phyloP scores from a whole-genome alignment of 35 echinoderm and acorn worm species.

The Stichopus chloronotus region DNA sequence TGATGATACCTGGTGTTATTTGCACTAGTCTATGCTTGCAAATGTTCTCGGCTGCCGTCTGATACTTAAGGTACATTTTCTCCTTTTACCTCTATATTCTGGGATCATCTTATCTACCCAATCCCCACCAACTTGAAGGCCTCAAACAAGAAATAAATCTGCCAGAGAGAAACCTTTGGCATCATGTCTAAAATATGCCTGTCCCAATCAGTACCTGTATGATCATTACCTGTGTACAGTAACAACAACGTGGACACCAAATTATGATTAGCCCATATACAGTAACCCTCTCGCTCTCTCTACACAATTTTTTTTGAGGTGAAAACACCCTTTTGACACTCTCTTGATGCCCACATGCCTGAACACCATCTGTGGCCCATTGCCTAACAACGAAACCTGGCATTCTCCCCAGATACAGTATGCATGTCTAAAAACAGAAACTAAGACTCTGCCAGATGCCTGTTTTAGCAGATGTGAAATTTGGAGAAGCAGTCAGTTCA shows the following conservation, averaged over 20 bases:
- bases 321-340: neutral
- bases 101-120: neutral
- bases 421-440: neutral
- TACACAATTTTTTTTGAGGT: neutral
- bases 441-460: conserved; percentile 26
- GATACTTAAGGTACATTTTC: neutral
- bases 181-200: conserved; percentile 38
- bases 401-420: conserved; percentile 42
- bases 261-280: too few species aligned
- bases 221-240: neutral
- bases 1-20: too few species aligned
- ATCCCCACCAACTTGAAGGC: neutral
- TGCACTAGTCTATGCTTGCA: neutral
- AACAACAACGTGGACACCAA: conserved; percentile 7
- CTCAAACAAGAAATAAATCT: neutral
- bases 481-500: too few species aligned
- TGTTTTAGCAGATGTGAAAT: too few species aligned
- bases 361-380: conserved; percentile 31
- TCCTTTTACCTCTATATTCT: neutral
- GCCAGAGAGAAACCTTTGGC: conserved; percentile 11
- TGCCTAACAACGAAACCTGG: neutral
- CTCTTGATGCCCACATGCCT: neutral
- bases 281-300: too few species aligned
- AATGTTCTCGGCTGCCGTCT: neutral
- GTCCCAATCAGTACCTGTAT: neutral